These are phyloP conservation scores for Entelurus aequoreus DNA, from an alignment of 2,113 vertebrate species.

Conservation along the genomic window DNA sequence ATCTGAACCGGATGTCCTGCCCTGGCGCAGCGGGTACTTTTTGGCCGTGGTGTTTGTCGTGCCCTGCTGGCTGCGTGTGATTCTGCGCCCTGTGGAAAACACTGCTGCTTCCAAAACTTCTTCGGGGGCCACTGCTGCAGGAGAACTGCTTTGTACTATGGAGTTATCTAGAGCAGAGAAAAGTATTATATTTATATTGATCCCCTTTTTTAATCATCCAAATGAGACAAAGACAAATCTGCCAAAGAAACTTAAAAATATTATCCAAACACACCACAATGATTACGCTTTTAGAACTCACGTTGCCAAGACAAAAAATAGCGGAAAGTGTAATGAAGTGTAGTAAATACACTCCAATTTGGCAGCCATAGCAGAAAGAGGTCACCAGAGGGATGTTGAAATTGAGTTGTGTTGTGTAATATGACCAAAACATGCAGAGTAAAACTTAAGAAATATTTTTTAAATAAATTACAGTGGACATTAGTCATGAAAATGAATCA, in stretches of 20 bases:
- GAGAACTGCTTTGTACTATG: constrained; percentile 71
- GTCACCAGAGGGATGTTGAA: constrained; percentile 35
- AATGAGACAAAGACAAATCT: background rate
- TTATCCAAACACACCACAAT: no score
- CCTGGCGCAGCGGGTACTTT: constrained; percentile 89
- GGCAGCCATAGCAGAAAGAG: constrained; percentile 37
- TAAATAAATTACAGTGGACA: no score
- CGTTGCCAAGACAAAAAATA: constrained; percentile 6
- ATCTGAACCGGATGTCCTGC: constrained; percentile 88
- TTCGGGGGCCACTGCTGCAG: constrained; percentile 73
- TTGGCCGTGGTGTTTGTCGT: constrained; percentile 81
- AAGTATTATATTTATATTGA: background rate
- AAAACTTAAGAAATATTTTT: no score
- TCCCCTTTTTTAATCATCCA: no score
- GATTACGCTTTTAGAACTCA: no score
- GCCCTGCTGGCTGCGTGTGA: constrained; percentile 93
- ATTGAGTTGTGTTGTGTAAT: constrained; percentile 14
- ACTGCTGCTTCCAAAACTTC: constrained; percentile 70
- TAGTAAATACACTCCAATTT: constrained; percentile 22
- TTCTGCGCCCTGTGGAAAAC: constrained; percentile 81
- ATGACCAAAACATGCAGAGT: no score
- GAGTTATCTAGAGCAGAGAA: constrained; percentile 52
- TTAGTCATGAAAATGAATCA: no score
- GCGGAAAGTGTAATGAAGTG: constrained; percentile 17
- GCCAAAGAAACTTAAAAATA: background rate